phyloP scores from a whole-genome alignment of 2,113 vertebrate genomes.

The Stigmatopora argus region DNA sequence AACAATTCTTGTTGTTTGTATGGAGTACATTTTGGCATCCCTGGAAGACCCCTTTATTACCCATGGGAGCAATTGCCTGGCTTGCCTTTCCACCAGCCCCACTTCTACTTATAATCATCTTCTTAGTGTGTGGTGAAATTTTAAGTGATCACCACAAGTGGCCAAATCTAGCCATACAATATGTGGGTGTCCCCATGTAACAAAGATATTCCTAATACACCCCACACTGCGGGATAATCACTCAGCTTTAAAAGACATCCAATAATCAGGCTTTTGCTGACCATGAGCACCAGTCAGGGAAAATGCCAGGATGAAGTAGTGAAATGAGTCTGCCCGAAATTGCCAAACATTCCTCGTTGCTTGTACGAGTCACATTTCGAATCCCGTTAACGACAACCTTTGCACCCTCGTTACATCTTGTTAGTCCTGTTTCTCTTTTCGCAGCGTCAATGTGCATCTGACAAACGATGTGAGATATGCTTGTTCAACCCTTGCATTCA shows the following conservation, averaged over 20 bases:
- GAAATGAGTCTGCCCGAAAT: constrained; percentile 12
- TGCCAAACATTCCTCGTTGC: constrained; percentile 8
- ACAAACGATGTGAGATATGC: constrained; percentile 39
- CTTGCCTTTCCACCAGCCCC: too few species aligned
- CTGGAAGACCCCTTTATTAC: too few species aligned
- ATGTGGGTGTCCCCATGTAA: too few species aligned
- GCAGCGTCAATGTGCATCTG: constrained; percentile 47
- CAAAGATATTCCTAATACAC: too few species aligned
- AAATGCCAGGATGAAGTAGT: neutral
- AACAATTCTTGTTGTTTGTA: too few species aligned
- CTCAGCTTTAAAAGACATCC: neutral
- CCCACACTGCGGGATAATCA: too few species aligned
- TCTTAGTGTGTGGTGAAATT: too few species aligned
- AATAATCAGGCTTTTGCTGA: neutral
- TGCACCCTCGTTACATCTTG: constrained; percentile 28
- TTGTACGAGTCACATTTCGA: neutral
- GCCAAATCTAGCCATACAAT: too few species aligned
- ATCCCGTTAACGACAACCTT: neutral
- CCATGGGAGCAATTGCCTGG: too few species aligned
- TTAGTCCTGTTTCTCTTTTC: constrained; percentile 31
- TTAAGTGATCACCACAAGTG: too few species aligned
- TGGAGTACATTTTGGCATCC: too few species aligned
- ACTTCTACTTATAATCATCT: too few species aligned
- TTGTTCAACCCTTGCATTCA: constrained; percentile 27
- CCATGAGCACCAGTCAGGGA: neutral